A percentile compares a stretch with the other conserved stretches of the same genome.
These are phyloP conservation scores for Microtus pennsylvanicus DNA, from an alignment of 2,113 vertebrate genomes.

Conservation along the genomic window DNA sequence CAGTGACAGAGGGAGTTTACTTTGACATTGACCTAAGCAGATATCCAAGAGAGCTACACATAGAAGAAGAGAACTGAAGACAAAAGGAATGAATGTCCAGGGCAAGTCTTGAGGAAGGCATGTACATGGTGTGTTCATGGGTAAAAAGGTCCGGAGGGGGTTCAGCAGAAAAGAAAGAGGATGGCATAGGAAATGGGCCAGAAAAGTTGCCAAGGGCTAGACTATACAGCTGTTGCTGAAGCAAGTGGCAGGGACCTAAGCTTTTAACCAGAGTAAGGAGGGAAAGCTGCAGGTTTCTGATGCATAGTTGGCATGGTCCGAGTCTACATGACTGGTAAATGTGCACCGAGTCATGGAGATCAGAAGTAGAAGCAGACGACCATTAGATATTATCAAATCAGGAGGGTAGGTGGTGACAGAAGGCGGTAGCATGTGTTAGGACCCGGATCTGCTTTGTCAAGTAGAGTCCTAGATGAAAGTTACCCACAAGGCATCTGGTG, in stretches of 20 bases:
- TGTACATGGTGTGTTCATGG: neutral
- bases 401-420: neutral
- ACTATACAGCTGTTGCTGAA: neutral
- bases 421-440: neutral
- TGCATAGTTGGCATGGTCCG: neutral
- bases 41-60: neutral
- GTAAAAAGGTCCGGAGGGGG: neutral
- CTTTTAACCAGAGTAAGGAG: neutral
- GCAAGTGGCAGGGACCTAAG: neutral
- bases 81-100: neutral
- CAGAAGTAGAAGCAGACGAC: accelerated
- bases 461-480: neutral
- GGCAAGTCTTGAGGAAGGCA: neutral
- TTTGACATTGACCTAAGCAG: neutral
- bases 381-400: accelerated
- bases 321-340: neutral
- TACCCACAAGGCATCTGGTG: neutral
- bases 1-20: neutral
- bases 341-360: too few species aligned
- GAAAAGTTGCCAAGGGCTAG: neutral
- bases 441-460: neutral
- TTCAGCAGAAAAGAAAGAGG: neutral
- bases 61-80: neutral
- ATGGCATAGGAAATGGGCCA: neutral
- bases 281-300: neutral